Conservation (phyloP, 2,888 invertebrate species). For the Choreutis nemorana region DNA sequence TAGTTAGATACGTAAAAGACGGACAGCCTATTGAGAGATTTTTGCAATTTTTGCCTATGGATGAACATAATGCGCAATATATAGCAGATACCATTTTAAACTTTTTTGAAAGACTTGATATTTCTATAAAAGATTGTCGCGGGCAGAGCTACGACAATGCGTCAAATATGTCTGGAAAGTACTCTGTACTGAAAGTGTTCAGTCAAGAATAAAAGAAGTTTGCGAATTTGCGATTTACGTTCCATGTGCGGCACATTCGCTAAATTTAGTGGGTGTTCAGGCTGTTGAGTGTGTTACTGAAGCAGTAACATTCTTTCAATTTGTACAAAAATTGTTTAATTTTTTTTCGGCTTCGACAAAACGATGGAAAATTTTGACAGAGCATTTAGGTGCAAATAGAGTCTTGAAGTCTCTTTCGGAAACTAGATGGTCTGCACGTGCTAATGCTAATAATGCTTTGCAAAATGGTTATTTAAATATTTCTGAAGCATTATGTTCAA, state of each 20-base stretch:
- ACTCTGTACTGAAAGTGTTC: not conserved
- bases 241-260: constrained; percentile 16
- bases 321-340: constrained; percentile 15
- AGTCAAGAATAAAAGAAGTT: not conserved
- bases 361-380: constrained; percentile 8
- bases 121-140: constrained; percentile 1
- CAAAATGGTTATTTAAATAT: not conserved
- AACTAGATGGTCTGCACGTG: not conserved
- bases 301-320: constrained; percentile 13
- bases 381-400: not conserved
- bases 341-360: constrained; percentile 17
- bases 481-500: constrained; percentile 2
- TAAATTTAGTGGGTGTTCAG: constrained; percentile 21
- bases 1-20: constrained; percentile 11
- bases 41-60: not conserved
- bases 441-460: not conserved
- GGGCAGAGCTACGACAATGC: constrained; percentile 1
- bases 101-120: too few relatives aligned
- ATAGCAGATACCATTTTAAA: too few relatives aligned
- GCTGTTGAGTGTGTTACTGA: constrained; percentile 13
- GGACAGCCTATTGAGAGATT: not conserved
- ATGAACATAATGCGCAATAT: not conserved
- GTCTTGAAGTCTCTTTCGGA: not conserved
- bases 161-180: not conserved
- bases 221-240: constrained; percentile 17